Evolutionary conservation across 2,797 vertebrate genomes (phyloP), one percentile per base, ranked within the genome.

Genomic region (Sebastes vulpes): DNA sequence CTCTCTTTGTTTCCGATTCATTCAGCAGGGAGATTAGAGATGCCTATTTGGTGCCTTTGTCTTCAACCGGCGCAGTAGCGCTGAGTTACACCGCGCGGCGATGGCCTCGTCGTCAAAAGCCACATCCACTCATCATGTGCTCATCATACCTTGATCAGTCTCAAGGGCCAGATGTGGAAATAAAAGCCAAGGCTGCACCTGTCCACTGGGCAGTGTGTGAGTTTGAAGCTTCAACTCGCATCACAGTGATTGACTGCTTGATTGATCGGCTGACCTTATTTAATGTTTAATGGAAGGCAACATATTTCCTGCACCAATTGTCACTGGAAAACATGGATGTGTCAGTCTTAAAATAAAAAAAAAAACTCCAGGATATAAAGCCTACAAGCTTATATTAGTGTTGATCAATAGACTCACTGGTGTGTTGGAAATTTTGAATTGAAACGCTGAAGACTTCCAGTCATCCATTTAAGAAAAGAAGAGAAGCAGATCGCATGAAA

Each of bases 1-100:
- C 87, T 89, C 93, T 94, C 94, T 96, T 95, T 95, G 92, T 96
- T 91, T 94, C 83, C 4, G 78, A 90, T 94, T 95, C 95, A 95
- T 95, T 96, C 94, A 95, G 94, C 93, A 89, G 92, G 87, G 89
- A 95, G 95, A 96, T 96, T 96, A 96, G 95, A 92, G 91, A 95
- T 86, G 94, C 94, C 95, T 96, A 94, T 96, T 96, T 95, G 90
- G 84, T 70, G 91, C 93, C 91, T 95, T 96, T 96, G 96, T 95
- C 91, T 95, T 86, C 84, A 72, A 64, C 84, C 84, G 29, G 85
- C 79, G 70, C 90, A 69, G 88, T 65, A 78, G 76, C 70, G 42
- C 85, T 32, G 86, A 82, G 91, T 92, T 93, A 68, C 84, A 84
- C 77, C 53, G 63, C 20, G 23, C 25, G 42, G 50, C 65, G 54